These are phyloP conservation scores for Apis florea DNA, from an alignment of 1,140 invertebrate genomes.

Conservation along the genomic window DNA sequence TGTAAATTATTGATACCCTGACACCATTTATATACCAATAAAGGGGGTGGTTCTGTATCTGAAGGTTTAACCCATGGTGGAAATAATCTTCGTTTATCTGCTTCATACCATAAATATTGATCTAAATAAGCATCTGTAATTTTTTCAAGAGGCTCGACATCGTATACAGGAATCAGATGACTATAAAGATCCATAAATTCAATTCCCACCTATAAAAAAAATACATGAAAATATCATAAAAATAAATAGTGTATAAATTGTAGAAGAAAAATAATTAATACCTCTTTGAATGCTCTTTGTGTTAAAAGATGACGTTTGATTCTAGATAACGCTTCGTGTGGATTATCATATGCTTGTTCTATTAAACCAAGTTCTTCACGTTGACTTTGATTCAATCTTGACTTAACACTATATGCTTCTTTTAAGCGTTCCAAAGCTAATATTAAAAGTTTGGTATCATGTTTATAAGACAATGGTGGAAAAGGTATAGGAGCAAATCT, in stretches of 20 bases:
- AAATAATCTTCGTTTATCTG: conserved; percentile 97
- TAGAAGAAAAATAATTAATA: conserved; percentile 64
- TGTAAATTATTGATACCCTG: conserved; percentile 99
- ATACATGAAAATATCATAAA: conserved; percentile 1
- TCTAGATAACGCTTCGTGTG: conserved; percentile 98
- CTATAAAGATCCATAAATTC: conserved; percentile 99
- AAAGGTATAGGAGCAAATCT: conserved; percentile 99
- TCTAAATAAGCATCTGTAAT: conserved; percentile 99
- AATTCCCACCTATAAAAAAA: conserved; percentile 89
- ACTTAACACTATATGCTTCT: conserved; percentile 99
- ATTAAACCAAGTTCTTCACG: conserved; percentile 98
- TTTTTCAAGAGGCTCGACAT: conserved; percentile 99
- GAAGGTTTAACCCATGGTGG: conserved; percentile 99
- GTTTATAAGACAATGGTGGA: conserved; percentile 99
- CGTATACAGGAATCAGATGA: conserved; percentile 99
- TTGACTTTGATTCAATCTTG: conserved; percentile 98
- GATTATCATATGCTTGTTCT: conserved; percentile 99
- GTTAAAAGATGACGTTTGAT: conserved; percentile 99
- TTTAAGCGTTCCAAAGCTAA: conserved; percentile 97
- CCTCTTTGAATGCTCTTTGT: conserved; percentile 99
- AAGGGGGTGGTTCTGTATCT: conserved; percentile 98
- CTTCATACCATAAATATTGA: conserved; percentile 99
- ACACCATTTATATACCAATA: conserved; percentile 99
- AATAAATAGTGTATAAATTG: conserved; percentile 24
- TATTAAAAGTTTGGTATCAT: conserved; percentile 99